Base-by-base conservation (phyloP, 2,113 vertebrate species). In the Empidonax traillii region DNA sequence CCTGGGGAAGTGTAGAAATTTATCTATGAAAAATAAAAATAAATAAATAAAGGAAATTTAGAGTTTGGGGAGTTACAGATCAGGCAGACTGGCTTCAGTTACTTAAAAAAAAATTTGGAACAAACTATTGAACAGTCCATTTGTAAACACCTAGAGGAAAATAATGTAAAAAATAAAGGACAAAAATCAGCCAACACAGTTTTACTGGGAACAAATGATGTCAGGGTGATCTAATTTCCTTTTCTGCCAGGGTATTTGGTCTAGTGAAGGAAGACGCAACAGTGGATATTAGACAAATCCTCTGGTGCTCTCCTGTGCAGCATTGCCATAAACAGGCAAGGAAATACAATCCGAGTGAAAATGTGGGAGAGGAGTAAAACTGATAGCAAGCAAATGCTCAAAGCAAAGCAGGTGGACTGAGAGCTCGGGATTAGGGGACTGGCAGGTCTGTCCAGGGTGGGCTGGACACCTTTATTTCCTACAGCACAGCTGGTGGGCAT, bases 381-480 rank as follows among this genome's bases (percentile, higher is more conserved):
- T 6, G n/a, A n/a, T 30, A 6, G 84, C 21, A 35, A 47, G 6
- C 0, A 5, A 23, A 39, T 37, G 52, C 46, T 85, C 30, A 19
- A 41, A 46, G 56, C 5, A 3, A 43, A 56, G 6, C 24, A 35
- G 31, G 8, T 18, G 12, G 24, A 18, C 25, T 62, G 27, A 21
- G 44, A 74, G 23, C 39, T 15, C 23, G 23, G 30, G 9, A 19
- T 2, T 5, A 12, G 6, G 24, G 33, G 13, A 5, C 51, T 49
- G 31, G 5, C 25, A 5, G 33, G 22, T 8, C 71, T 10, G 3
- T 15, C 58, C 41, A 1, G 0, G 8, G 0, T 4, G 2, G 7
- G 37, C 31, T 35, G n/a, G 33, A 8, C 47, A 43, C 15, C 41
- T 71, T 43, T 62, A 46, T 30, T 71, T 44, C 72, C 67, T 8